Percentiles rank a stretch among this genome's conserved stretches.
Conservation (phyloP, 2,797 vertebrate species). For the Heteromormyrus szaboi region DNA sequence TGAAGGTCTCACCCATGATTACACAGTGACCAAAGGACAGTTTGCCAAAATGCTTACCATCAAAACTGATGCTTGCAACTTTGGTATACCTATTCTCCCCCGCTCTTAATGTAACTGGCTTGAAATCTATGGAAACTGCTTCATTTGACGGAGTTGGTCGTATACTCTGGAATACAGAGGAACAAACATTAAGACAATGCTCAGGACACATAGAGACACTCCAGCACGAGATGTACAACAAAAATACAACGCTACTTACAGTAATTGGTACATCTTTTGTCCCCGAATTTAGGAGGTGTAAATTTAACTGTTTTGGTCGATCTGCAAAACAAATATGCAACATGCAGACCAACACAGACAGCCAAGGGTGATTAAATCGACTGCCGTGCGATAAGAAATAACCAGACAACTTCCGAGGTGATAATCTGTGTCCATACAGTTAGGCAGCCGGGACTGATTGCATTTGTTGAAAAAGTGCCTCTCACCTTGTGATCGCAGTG, state of each 20-base stretch:
- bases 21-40: background rate
- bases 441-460: background rate
- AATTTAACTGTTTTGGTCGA: slow-evolving; percentile 92
- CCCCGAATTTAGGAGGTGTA: slow-evolving; percentile 98
- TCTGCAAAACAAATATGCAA: slow-evolving; percentile 61
- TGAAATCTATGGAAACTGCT: slow-evolving; percentile 87
- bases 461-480: background rate
- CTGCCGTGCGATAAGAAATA: background rate
- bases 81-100: slow-evolving; percentile 96
- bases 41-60: slow-evolving; percentile 70
- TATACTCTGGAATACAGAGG: slow-evolving; percentile 73
- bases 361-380: background rate
- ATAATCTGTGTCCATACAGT: background rate
- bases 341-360: background rate
- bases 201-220: slow-evolving; percentile 21
- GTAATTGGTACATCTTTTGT: slow-evolving; percentile 96
- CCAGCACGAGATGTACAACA: background rate
- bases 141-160: slow-evolving; percentile 91
- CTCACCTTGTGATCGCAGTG: slow-evolving; percentile 89
- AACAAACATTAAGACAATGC: slow-evolving; percentile 25
- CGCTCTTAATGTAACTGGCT: slow-evolving; percentile 89
- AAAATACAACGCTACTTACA: slow-evolving; percentile 59
- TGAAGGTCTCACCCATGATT: background rate
- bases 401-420: background rate
- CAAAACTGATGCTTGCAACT: slow-evolving; percentile 97